phyloP scores from a whole-genome alignment of 1,140 invertebrate species.

The Drosophila arawakana region DNA sequence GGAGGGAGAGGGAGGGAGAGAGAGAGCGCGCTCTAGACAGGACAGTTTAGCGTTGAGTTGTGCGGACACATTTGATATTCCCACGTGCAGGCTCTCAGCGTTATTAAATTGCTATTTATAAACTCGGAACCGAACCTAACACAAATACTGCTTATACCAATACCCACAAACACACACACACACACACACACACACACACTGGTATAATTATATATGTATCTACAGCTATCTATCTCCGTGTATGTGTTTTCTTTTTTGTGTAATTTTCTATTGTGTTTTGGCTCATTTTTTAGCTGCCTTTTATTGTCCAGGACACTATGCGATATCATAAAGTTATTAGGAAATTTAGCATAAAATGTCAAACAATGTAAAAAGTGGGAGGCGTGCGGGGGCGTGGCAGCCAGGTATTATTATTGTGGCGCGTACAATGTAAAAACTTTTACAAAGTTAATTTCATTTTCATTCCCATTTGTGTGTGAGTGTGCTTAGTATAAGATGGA shows the following conservation, averaged over 20 bases:
- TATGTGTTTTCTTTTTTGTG: slow-evolving; percentile 30
- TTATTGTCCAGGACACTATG: slow-evolving; percentile 64
- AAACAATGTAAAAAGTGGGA: background rate
- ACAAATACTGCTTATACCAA: background rate
- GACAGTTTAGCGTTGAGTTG: slow-evolving; percentile 45
- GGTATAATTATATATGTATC: background rate
- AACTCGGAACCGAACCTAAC: slow-evolving; percentile 39
- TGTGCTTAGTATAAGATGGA: slow-evolving; percentile 59
- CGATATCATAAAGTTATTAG: slow-evolving; percentile 62
- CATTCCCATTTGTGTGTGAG: slow-evolving; percentile 57
- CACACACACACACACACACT: background rate
- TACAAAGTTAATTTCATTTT: slow-evolving; percentile 66
- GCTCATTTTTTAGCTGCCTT: slow-evolving; percentile 9
- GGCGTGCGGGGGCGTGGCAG: slow-evolving; percentile 8
- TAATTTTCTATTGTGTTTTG: slow-evolving; percentile 9
- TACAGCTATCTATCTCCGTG: background rate
- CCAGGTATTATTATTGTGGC: slow-evolving; percentile 20
- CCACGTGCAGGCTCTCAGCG: slow-evolving; percentile 77
- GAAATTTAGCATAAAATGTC: slow-evolving; percentile 59
- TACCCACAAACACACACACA: background rate
- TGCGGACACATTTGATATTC: slow-evolving; percentile 67
- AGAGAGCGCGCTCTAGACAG: slow-evolving; percentile 12
- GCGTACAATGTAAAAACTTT: slow-evolving; percentile 6
- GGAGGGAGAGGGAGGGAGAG: background rate
- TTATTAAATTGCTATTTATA: slow-evolving; percentile 82